phyloP scores from a whole-genome alignment of 2,113 vertebrate species.

The Lasiurus cinereus region DNA sequence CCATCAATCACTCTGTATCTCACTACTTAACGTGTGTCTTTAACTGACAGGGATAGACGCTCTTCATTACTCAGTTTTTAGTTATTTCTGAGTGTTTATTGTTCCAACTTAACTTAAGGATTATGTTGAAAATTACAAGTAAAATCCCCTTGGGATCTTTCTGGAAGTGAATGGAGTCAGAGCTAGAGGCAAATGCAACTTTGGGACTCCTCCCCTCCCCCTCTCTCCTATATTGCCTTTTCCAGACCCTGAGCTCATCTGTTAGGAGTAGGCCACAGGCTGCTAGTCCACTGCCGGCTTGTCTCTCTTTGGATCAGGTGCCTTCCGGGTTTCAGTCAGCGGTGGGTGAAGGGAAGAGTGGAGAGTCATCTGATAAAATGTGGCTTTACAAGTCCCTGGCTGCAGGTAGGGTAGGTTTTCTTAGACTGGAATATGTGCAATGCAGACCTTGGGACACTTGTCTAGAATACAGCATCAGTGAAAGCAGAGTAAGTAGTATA shows the following conservation, averaged over 20 bases:
- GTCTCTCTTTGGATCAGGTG: not conserved
- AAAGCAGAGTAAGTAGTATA: not conserved
- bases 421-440: not conserved
- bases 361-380: not conserved
- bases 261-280: not conserved
- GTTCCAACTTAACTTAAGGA: slow-evolving; percentile 19
- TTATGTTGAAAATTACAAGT: slow-evolving; percentile 14
- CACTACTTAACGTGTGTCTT: not conserved
- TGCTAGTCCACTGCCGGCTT: not conserved
- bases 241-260: not conserved
- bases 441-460: not conserved
- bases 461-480: not conserved
- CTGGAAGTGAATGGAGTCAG: not conserved
- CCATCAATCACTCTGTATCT: not conserved
- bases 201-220: not conserved
- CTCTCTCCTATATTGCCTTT: not conserved
- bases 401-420: not conserved
- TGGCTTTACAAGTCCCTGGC: not conserved
- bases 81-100: slow-evolving; percentile 9
- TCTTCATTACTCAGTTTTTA: not conserved
- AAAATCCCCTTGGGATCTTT: not conserved
- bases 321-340: not conserved
- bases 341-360: rapidly evolving
- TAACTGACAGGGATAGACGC: not conserved
- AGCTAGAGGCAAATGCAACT: not conserved